Evolutionary conservation across 2,113 vertebrate genomes (phyloP).

Genomic region (Sinocyclocheilus maitianheensis): DNA sequence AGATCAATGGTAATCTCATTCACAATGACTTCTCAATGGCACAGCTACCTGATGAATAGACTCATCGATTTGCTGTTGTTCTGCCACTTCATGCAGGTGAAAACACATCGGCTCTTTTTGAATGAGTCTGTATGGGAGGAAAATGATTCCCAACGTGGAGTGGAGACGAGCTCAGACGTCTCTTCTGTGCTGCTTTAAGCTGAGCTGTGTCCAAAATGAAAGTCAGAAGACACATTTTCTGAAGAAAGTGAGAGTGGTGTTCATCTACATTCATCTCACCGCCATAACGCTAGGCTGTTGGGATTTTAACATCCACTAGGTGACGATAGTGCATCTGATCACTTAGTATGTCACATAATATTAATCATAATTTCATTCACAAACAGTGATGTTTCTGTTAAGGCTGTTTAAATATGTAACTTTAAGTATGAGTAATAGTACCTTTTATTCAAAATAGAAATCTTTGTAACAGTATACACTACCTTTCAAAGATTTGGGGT

Average conservation of each 20-base stretch:
- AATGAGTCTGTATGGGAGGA: slow-evolving; percentile 13
- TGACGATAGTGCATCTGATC: background rate
- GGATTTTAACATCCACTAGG: background rate
- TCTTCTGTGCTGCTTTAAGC: background rate
- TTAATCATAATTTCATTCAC: no score
- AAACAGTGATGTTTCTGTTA: no score
- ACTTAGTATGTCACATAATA: no score
- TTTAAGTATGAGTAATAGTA: no score
- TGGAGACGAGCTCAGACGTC: background rate
- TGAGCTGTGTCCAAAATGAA: no score
- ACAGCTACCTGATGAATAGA: slow-evolving; percentile 33
- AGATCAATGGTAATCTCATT: slow-evolving; percentile 34
- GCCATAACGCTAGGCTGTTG: background rate
- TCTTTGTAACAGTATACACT: no score
- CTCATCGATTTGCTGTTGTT: slow-evolving; percentile 34
- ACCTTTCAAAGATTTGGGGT: no score
- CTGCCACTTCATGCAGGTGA: slow-evolving; percentile 24
- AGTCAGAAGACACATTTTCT: background rate
- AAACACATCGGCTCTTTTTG: background rate
- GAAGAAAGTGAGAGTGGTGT: background rate
- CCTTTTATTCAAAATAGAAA: no score
- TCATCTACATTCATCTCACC: background rate
- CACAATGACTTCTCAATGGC: slow-evolving; percentile 44
- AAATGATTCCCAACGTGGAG: no score
- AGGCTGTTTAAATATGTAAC: no score